These are phyloP conservation scores for Macropodus opercularis DNA, from an alignment of 2,797 vertebrate species.

Conservation along the genomic window DNA sequence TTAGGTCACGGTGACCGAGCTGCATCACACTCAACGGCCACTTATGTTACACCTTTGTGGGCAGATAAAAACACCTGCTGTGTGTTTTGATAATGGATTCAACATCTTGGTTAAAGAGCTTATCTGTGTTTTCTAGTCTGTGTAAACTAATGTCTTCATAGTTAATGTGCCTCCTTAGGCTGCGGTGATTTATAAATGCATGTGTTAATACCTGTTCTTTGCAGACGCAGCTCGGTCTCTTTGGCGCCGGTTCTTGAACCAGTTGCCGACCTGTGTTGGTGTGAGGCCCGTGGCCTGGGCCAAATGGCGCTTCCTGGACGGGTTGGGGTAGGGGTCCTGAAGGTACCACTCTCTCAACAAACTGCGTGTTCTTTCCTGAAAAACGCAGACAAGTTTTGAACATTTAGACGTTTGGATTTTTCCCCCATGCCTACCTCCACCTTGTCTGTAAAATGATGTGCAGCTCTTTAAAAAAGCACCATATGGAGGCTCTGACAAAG, in stretches of 20 bases:
- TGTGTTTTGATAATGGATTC: too few species aligned
- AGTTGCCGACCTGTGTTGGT: constrained; percentile 86
- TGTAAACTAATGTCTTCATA: too few species aligned
- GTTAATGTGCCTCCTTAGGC: too few species aligned
- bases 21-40: not conserved
- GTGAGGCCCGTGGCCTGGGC: constrained; percentile 87
- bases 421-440: too few species aligned
- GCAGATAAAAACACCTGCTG: too few species aligned
- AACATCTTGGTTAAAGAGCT: too few species aligned
- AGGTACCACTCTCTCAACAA: constrained; percentile 87
- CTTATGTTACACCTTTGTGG: not conserved
- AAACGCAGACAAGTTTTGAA: not conserved
- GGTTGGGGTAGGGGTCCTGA: constrained; percentile 87
- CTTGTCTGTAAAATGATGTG: too few species aligned
- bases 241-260: constrained; percentile 87
- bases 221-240: constrained; percentile 84
- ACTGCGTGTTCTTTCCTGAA: constrained; percentile 84
- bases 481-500: not conserved
- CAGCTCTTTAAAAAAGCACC: constrained; percentile 12
- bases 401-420: not conserved
- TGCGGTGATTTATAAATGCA: too few species aligned
- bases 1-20: not conserved
- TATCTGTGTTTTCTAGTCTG: too few species aligned
- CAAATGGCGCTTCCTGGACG: constrained; percentile 83
- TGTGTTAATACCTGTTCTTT: constrained; percentile 87